Evolutionary conservation across 92 coral and sea anemone genomes (phyloP).

Genomic region (Umimayanthus kanabou): DNA sequence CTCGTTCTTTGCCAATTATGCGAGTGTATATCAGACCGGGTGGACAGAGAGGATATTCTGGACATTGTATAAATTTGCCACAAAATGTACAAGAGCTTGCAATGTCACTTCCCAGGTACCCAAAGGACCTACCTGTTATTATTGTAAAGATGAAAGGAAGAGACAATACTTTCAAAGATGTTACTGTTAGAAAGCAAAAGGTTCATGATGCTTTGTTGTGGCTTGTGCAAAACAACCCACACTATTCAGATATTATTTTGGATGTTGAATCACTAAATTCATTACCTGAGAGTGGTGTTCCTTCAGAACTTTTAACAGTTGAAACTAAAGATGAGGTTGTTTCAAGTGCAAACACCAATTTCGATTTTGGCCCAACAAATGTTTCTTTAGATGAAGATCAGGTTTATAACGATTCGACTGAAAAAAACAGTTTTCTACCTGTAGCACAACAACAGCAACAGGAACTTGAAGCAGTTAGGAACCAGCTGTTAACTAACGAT

Average conservation of each 20-base stretch:
- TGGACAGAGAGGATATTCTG: constrained; percentile 71
- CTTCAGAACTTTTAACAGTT: neutral
- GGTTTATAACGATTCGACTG: too few relatives aligned
- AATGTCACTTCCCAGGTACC: constrained; percentile 52
- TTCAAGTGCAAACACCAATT: neutral
- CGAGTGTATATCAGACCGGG: constrained; percentile 69
- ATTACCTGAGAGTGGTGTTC: constrained; percentile 2
- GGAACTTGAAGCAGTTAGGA: too few relatives aligned
- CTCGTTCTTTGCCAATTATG: constrained; percentile 57
- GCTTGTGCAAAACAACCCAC: too few relatives aligned
- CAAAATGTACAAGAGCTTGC: constrained; percentile 65
- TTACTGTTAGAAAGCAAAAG: too few relatives aligned
- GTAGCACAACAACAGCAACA: too few relatives aligned
- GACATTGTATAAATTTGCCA: constrained; percentile 68
- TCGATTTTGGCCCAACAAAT: neutral
- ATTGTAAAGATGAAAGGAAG: constrained; percentile 53
- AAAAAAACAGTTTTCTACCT: too few relatives aligned
- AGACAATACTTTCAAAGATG: constrained; percentile 48
- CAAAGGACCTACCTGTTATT: constrained; percentile 52
- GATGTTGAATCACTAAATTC: too few relatives aligned
- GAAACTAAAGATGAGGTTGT: neutral
- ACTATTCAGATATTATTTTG: too few relatives aligned
- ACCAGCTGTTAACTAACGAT: neutral
- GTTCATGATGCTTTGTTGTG: too few relatives aligned
- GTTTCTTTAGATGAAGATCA: too few relatives aligned